Base-by-base conservation (phyloP, 2,797 vertebrate species). In the Rousettus madagascariensis region DNA sequence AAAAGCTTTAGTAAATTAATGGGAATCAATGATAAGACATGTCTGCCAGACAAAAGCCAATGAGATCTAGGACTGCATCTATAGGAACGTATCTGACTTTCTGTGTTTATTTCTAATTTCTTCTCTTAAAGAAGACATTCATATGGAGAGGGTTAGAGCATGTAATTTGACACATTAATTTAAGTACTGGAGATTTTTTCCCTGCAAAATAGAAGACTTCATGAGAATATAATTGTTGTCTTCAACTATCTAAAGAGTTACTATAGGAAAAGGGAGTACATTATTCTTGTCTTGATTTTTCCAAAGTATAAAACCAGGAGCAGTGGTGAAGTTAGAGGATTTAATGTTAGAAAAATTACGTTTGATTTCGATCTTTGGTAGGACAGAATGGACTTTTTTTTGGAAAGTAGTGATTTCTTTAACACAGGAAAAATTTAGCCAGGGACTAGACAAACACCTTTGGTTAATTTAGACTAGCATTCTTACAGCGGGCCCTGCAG, bases 331-430 rank as follows among this genome's bases (percentile, higher is more conserved):
- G 16, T 49, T 75, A 22, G 15, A 65, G 41, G 46, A 22, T 49
- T 90, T 30, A 68, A 6, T 69, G 6, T 85, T 68, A 66, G 26
- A 28, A 69, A 89, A 26, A 57, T 26, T 72, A 36, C 1, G 0
- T 85, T 92, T 84, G 16, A 86, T 28, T 90, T 74, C 46, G 38
- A 41, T 82, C 11, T 95, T 41, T 43, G 46, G 2, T 86, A 63
- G 24, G 16, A 75, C 8, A 85, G 38, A 71, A 55, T 8, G 22
- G 9, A 43, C 16, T 85, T 22, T 95, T 33, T 38, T 85, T 94
- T 22, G 26, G 43, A 66, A 93, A 90, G 61, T 65, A 72, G 43
- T 71, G 12, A n/a, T 90, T 96, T 87, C 91, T 22, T 51, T 74
- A 53, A 74, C 38, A 46, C 6, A 53, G 9, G 41, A 26, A 74